phyloP scores from a whole-genome alignment of 2,797 vertebrate genomes.

The Zonotrichia albicollis region DNA sequence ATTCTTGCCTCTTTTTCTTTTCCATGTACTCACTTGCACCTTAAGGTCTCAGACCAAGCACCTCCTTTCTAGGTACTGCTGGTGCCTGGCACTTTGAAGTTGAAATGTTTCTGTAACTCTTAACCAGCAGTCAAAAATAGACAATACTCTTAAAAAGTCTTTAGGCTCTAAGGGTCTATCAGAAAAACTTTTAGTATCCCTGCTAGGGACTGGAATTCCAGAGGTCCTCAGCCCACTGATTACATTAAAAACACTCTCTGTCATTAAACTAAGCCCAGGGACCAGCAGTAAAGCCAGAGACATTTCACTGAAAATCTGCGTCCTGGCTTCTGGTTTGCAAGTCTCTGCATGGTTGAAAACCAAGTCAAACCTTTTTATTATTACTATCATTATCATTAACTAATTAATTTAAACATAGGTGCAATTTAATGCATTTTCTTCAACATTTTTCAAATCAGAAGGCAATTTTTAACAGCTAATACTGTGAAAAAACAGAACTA shows the following conservation, averaged over 20 bases:
- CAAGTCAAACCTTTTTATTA: background rate
- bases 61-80: background rate
- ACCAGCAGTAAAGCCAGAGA: background rate
- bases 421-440: background rate
- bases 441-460: background rate
- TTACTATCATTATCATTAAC: too few relatives aligned
- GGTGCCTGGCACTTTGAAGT: background rate
- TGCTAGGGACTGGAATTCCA: background rate
- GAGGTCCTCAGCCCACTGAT: background rate
- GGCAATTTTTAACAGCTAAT: background rate
- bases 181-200: background rate
- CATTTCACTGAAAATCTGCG: background rate
- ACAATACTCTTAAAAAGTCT: background rate
- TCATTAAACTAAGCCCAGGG: background rate
- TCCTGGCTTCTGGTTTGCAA: background rate
- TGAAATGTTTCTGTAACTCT: background rate
- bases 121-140: background rate
- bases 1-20: background rate
- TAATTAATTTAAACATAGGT: background rate
- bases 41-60: background rate
- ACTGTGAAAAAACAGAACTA: background rate
- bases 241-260: background rate
- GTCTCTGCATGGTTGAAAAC: background rate
- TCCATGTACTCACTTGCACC: too few relatives aligned
- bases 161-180: background rate